Evolutionary conservation across 2,888 invertebrate genomes (phyloP).

Genomic region (Syrista parreyssii): DNA sequence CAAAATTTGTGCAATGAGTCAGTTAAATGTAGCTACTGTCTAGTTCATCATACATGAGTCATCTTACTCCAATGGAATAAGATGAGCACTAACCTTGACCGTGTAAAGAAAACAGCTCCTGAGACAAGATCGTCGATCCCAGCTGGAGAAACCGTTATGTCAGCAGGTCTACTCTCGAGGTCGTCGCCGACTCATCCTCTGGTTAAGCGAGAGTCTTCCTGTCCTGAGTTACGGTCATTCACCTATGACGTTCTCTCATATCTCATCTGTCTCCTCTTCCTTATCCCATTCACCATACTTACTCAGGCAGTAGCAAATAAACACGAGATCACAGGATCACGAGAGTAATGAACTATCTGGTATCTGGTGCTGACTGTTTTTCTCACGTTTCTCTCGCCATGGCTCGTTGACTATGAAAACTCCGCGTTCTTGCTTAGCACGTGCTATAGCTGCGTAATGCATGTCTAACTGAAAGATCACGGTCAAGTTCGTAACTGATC

Average conservation of each 20-base stretch:
- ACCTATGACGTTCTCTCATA: background rate
- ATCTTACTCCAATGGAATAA: slow-evolving; percentile 34
- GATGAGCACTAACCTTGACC: slow-evolving; percentile 53
- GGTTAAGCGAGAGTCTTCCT: slow-evolving; percentile 13
- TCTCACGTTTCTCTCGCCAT: background rate
- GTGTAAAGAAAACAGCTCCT: slow-evolving; percentile 24
- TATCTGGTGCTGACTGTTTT: background rate
- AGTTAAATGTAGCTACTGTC: too few species aligned
- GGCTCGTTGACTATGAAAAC: background rate
- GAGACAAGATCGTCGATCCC: background rate
- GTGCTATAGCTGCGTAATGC: background rate
- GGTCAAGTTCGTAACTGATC: background rate
- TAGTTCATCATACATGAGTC: slow-evolving; percentile 1
- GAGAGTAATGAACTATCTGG: background rate
- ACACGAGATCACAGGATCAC: background rate
- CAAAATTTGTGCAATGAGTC: too few species aligned
- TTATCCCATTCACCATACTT: too few species aligned
- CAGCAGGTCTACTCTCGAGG: slow-evolving; percentile 35
- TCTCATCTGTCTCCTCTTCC: too few species aligned
- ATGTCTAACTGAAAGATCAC: slow-evolving; percentile 1
- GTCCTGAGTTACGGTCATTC: background rate
- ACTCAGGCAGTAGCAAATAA: too few species aligned
- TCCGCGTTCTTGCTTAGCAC: background rate
- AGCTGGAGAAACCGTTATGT: slow-evolving; percentile 2
- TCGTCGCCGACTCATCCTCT: slow-evolving; percentile 38